These are phyloP conservation scores for Meandrina meandrites DNA, from an alignment of 92 coral and sea anemone genomes.

Conservation along the genomic window DNA sequence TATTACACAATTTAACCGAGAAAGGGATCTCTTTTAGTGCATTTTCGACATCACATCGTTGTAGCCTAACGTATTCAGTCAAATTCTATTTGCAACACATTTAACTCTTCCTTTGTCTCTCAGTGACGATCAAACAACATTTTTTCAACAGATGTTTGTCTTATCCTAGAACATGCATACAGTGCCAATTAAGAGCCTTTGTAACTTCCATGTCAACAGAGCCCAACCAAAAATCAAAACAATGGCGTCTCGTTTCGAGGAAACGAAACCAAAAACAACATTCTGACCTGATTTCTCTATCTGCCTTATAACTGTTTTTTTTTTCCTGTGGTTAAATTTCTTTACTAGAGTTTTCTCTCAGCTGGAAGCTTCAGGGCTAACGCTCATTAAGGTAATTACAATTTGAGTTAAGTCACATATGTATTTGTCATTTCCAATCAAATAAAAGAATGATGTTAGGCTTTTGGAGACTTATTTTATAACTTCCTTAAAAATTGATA, in stretches of 20 bases:
- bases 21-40: background rate
- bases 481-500: too few species aligned
- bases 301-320: background rate
- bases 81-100: background rate
- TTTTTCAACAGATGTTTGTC: too few species aligned
- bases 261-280: background rate
- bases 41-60: background rate
- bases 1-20: background rate
- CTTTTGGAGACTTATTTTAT: too few species aligned
- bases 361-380: background rate
- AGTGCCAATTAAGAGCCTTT: background rate
- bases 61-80: background rate
- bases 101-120: background rate
- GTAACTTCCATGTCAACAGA: background rate
- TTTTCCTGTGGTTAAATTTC: too few species aligned
- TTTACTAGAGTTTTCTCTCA: background rate
- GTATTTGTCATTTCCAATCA: too few species aligned
- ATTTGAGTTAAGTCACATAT: too few species aligned
- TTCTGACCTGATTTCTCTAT: background rate
- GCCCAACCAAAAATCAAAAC: background rate
- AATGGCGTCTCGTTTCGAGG: background rate
- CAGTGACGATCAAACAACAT: background rate
- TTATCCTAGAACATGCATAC: background rate
- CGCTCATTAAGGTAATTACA: background rate
- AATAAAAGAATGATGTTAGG: too few species aligned